A percentile compares a stretch with the other conserved stretches of the same genome.
Evolutionary conservation across 2,113 vertebrate genomes (phyloP).

Genomic region (Aspidoscelis tigris): DNA sequence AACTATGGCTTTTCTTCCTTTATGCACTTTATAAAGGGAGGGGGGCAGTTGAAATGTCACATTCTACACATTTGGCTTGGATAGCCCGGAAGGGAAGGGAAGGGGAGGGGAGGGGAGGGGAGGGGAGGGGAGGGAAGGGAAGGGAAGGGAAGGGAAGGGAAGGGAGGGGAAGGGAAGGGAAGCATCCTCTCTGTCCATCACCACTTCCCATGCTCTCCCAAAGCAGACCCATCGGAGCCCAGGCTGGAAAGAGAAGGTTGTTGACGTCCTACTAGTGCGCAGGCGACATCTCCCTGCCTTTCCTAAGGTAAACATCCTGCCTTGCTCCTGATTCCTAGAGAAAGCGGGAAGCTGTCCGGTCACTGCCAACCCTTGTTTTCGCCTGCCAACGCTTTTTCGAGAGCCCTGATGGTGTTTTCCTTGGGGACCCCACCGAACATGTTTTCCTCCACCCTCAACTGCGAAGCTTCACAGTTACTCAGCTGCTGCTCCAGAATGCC

Average conservation of each 20-base stretch:
- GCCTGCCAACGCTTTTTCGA: slow-evolving; percentile 18
- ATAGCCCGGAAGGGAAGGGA: background rate
- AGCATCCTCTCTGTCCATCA: background rate
- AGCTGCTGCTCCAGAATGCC: background rate
- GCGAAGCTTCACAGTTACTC: background rate
- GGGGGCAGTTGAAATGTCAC: background rate
- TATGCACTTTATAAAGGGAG: no score
- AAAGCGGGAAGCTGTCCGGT: background rate
- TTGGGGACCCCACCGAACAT: background rate
- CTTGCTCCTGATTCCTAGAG: slow-evolving; percentile 4
- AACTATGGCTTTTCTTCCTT: no score
- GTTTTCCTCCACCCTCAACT: background rate
- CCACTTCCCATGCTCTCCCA: background rate
- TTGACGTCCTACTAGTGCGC: background rate
- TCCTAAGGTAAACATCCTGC: background rate
- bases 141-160: no score
- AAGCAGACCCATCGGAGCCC: background rate
- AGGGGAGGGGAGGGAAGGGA: no score
- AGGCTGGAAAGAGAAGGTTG: background rate
- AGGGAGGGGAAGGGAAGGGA: background rate
- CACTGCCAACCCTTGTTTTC: background rate
- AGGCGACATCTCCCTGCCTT: background rate
- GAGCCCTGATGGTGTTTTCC: background rate
- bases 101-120: no score
- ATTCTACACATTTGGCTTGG: background rate